A percentile compares a stretch with the other conserved stretches of the same genome.
phyloP scores from a whole-genome alignment of 2,797 vertebrate species.

The Hylomyscus alleni region DNA sequence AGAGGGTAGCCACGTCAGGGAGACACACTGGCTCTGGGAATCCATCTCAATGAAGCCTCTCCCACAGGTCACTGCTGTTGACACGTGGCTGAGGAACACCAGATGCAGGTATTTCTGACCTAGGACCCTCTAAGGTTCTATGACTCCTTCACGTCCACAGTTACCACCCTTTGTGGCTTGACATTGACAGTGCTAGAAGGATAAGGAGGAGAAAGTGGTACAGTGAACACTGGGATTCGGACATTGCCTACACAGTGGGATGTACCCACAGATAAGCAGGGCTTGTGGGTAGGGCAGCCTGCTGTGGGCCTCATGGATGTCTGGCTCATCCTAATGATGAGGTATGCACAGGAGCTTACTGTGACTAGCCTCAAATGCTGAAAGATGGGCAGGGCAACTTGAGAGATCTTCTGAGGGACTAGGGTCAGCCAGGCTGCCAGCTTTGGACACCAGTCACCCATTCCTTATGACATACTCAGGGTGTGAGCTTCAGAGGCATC shows the following conservation, averaged over 20 bases:
- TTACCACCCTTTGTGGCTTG: neutral
- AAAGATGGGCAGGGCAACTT: neutral
- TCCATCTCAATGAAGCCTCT: neutral
- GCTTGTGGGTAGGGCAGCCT: neutral
- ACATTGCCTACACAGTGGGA: neutral
- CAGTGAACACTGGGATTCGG: neutral
- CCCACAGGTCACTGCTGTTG: neutral
- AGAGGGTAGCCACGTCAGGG: conserved; percentile 25
- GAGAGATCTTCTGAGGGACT: neutral
- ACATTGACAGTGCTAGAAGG: neutral
- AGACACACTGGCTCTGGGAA: neutral
- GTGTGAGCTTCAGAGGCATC: neutral
- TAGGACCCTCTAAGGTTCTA: neutral
- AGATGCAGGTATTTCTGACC: neutral
- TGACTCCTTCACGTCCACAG: neutral
- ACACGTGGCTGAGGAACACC: neutral
- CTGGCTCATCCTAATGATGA: neutral
- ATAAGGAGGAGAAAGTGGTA: neutral
- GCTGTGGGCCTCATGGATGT: accelerated
- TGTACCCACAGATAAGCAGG: neutral
- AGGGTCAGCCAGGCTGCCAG: neutral
- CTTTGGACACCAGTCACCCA: neutral
- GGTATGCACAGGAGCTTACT: neutral
- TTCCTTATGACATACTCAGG: neutral
- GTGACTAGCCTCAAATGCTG: neutral